Base-by-base conservation (phyloP, 2,797 vertebrate species). In the Amphiprion clarkii region DNA sequence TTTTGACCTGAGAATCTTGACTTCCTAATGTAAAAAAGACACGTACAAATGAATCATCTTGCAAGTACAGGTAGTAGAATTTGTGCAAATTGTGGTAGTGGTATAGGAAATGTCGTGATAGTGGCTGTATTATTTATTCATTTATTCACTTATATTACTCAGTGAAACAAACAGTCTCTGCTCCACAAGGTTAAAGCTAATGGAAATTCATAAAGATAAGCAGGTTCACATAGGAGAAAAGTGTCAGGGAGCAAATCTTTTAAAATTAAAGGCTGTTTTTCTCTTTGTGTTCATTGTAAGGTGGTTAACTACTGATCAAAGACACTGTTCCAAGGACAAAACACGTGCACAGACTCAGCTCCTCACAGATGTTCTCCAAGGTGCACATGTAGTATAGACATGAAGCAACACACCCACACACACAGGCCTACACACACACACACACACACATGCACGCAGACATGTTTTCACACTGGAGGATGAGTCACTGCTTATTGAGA, bases 401-500 rank as follows among this genome's bases (percentile, higher is more conserved):
- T 14, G 56, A 56, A 21, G 48, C 57, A 19, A 58, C 33, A 53
- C 67, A 40, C 9, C 42, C 36, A 3, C 27, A 33, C 54, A 27
- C 25, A n/a, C 4, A 44, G 5, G 46, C 21, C 53, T 51, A 27
- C 27, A 27, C 27, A 49, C 21, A 21, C 10, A 11, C 19, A 25
- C 2, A 0, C 62, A 64, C 42, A 21, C 10, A 11, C 19, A 25
- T 3, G 0, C 62, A 64, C 42, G 57, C 0, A 57, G 0, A 78
- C 21, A 65, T 13, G 21, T 42, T 44, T 73, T 75, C 58, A 49
- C 56, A 67, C 46, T 56, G 67, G 76, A 64, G 4, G 3, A 67
- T 83, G 89, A 90, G 62, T 90, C 82, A 89, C 6, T 54, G 59
- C 73, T 65, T 46, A 78, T 44, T 74, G 56, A 66, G 46, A 79